phyloP scores from a whole-genome alignment of 2,113 vertebrate species.

The Bufo bufo region DNA sequence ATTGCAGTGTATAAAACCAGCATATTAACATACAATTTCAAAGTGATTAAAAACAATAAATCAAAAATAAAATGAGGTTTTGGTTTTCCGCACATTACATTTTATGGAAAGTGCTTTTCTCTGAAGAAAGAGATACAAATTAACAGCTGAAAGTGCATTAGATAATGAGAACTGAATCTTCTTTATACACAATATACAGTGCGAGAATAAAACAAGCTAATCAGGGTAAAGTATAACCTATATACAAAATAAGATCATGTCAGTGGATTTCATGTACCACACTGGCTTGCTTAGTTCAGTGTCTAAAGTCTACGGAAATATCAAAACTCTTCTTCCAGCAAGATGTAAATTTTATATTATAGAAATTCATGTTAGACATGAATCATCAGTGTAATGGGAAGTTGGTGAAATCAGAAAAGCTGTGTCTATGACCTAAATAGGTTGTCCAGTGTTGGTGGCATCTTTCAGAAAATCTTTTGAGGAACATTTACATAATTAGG shows the following conservation, averaged over 20 bases:
- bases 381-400: background rate
- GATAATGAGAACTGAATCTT: background rate
- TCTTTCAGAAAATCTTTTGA: no score
- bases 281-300: background rate
- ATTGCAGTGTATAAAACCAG: background rate
- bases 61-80: constrained; percentile 12
- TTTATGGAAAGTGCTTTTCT: background rate
- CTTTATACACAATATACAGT: background rate
- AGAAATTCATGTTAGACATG: background rate
- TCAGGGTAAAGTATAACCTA: background rate
- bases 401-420: background rate
- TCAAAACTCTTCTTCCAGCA: background rate
- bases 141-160: background rate
- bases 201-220: background rate
- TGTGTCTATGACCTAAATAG: background rate
- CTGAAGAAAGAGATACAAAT: constrained; percentile 5
- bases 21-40: background rate
- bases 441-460: background rate
- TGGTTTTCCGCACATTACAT: background rate
- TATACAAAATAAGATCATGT: background rate
- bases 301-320: background rate
- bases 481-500: no score
- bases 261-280: background rate
- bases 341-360: background rate
- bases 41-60: background rate